Conservation (phyloP, 2,797 vertebrate species). For the Epinephelus coioides region DNA sequence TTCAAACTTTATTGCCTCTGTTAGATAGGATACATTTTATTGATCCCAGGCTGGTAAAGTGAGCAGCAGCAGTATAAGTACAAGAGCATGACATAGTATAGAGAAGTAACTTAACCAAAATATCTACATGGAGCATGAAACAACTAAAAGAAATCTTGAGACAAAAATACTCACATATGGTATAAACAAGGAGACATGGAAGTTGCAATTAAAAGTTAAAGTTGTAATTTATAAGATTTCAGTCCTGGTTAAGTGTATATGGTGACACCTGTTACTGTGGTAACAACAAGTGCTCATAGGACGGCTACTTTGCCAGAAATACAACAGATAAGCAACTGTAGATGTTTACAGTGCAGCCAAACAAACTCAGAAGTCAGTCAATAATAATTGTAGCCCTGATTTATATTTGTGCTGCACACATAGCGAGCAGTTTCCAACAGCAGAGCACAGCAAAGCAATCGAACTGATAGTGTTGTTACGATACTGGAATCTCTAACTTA, state of each 20-base stretch:
- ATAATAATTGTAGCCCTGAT: neutral
- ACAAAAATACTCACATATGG: neutral
- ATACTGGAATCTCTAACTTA: too few relatives aligned
- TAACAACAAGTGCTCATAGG: neutral
- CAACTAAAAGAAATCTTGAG: neutral
- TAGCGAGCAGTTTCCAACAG: neutral
- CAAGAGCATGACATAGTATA: neutral
- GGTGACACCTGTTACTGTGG: neutral
- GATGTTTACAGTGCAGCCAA: neutral
- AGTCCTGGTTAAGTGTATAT: neutral
- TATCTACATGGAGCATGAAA: neutral
- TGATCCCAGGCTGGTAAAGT: conserved; percentile 9
- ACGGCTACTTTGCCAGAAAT: neutral
- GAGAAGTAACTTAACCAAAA: neutral
- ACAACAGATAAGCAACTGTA: neutral
- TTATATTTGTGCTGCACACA: neutral
- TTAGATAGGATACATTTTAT: conserved; percentile 18
- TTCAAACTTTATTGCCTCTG: conserved; percentile 9
- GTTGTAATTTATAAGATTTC: neutral
- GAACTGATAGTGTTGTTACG: too few relatives aligned
- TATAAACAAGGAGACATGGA: neutral
- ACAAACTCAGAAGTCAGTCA: neutral
- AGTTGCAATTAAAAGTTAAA: neutral
- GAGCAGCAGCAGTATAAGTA: neutral
- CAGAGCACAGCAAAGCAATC: neutral